Evolutionary conservation across 1,140 invertebrate species (phyloP), one percentile per base, ranked within the genome.

Genomic region (Caenorhabditis briggsae): DNA sequence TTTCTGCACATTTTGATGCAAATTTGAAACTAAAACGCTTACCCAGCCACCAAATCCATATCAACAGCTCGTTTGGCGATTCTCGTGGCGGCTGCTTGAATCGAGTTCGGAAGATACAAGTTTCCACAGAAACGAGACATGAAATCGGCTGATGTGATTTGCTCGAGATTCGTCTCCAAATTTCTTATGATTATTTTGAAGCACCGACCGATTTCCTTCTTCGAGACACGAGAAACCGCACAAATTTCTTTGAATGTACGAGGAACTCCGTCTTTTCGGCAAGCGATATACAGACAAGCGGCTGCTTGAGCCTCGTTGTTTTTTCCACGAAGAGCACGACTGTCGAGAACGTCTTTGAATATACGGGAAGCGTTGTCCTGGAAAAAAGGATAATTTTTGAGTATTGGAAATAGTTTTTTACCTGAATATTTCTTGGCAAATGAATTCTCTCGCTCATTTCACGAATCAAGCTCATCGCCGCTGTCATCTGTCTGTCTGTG

Each of bases 211-310:
- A 99, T 99, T 94, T 99, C 98, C 92, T 99, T 99, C 93, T 99
- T 99, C 89, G 97, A 98, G 65, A 99, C 97, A 94, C 97, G 98
- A 90, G 97, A 98, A 46, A 98, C 96, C 11, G 97, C 97, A 94
- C 97, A 99, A 82, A 99, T 98, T 95, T 99, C 97, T 93, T 95
- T 99, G 92, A 99, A 99, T 53, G 98, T 99, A 89, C 98, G 95
- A 0, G 98, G 98, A 0, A 99, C 98, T 14, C 97, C 96, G 93
- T 99, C 98, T 92, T 99, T 97, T 50, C 98, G 94, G 93, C 98
- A 99, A 1, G 98, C 97, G 89, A 99, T 99, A 92, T 99, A 99
- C 9, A 99, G 94, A 93, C 97, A 99, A 0, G 98, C 97, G 0
- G 98, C 98, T 0, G 97, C 96, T 90, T 99, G 99, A 0, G 98